Base-by-base conservation (phyloP, 2,888 invertebrate species). In the Diplazon laetatorius region DNA sequence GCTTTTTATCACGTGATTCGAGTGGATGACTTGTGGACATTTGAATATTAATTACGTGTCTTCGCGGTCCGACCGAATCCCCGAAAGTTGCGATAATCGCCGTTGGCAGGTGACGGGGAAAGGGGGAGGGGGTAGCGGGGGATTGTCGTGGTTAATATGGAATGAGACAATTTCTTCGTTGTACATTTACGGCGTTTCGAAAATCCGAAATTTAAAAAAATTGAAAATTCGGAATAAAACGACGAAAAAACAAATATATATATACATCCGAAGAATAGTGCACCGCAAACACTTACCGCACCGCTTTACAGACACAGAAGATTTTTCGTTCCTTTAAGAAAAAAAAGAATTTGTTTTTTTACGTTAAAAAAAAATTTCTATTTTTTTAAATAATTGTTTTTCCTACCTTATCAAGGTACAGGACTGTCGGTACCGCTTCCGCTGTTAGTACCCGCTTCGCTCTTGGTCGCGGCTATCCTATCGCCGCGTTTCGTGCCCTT, bases 371-470 rank as follows among this genome's bases (percentile, higher is more conserved):
- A 5, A 5, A 30, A 5, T 30, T 30, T 30, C 30, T 30, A 6
- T 30, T 18, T 73, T 35, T 48, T 14, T 59, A 39, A 18, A 55
- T 60, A 80, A 77, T 77, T 68, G 55, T 62, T 37, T 42, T 37
- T 75, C 87, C 83, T 86, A 89, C 90, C 89, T 89, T 85, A 90
- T 90, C 89, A 91, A 87, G 90, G 91, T 87, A 91, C 87, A 20
- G 96, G 96, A 91, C 96, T 96, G 90, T 96, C 96, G 0, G 96
- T 96, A 20, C 96, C 96, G 83, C 96, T 96, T 76, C 95, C 95
- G 84, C 94, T 94, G 79, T 94, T 95, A 83, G 94, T 94, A 81
- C 94, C 94, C 18, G 93, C 92, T 81, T 91, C 92, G 89, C 91
- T 85, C 92, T 91, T 91, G 30, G 91, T 92, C 16, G 91, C 90